Evolutionary conservation across 2,888 invertebrate genomes (phyloP), one percentile per base, ranked within the genome.

Genomic region (Lasioglossum marginatum): DNA sequence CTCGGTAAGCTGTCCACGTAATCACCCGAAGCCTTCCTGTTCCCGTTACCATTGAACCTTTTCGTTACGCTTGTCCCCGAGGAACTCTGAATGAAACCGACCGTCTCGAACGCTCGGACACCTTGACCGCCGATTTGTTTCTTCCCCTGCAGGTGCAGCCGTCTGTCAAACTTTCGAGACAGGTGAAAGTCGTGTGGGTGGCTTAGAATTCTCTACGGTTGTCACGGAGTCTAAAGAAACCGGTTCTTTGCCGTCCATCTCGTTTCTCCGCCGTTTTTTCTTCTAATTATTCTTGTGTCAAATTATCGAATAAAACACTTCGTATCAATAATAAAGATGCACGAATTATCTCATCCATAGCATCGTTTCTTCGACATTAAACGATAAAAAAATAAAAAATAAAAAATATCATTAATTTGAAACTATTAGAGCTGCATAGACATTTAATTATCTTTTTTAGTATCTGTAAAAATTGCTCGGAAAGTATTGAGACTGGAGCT

Each of bases 31-130:
- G 78, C 66, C 80, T 77, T 68, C 73, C 76, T 34, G 70, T 68
- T 77, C 79, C 60, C 77, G 63, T 75, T 75, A 80, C 77, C 45
- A 57, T 71, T 72, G 71, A 83, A 81, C 85, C 79, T 89, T 88
- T 88, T 52, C 90, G 88, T 90, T 82, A 85, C 79, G 87, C 83
- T 77, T 85, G 86, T 85, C 88, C 80, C 70, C 68, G 48, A 78
- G 83, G 71, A 19, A 79, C 77, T 72, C 45, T 80, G 57, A 79
- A 85, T 77, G 78, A 84, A 86, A 84, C 19, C 45, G 45, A 63
- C 85, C 85, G 34, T 66, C 19, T 34, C 16, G 19, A 66, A 66
- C 19, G 23, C 52, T 8, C 23, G 34, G 66, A 34, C 66, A 86
- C 83, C 63, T 16, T 43, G 86, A 81, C 74, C 75, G 79, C 77